A percentile compares a stretch with the other conserved stretches of the same genome.
These are phyloP conservation scores for Pseudomyrmex flavicornis DNA, from an alignment of 1,140 invertebrate genomes.

Conservation along the genomic window DNA sequence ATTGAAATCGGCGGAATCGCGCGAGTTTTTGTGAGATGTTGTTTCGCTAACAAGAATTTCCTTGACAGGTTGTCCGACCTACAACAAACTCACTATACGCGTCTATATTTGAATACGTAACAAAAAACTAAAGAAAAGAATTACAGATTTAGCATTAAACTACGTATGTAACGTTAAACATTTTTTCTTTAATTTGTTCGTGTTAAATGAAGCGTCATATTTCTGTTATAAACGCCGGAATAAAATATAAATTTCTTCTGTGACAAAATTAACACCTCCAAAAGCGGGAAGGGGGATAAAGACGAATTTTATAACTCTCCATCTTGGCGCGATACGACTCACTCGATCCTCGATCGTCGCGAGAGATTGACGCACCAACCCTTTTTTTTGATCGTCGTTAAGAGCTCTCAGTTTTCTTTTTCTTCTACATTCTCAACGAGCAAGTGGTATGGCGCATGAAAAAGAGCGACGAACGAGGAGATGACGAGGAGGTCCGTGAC, in stretches of 20 bases:
- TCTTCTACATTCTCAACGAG: not conserved
- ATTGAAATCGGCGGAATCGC: not conserved
- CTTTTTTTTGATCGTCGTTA: constrained; percentile 33
- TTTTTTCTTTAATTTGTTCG: not conserved
- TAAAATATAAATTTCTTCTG: not conserved
- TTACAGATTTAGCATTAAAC: constrained; percentile 2
- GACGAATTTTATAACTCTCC: constrained; percentile 33
- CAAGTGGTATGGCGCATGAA: not conserved
- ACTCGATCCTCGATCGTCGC: constrained; percentile 18
- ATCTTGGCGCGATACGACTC: constrained; percentile 29
- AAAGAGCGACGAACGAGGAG: not conserved
- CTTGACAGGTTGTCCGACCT: not conserved
- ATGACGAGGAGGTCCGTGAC: constrained; percentile 25
- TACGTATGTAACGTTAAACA: not conserved
- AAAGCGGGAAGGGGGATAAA: constrained; percentile 11
- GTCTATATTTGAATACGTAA: not conserved
- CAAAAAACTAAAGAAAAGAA: not conserved
- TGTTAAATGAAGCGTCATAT: not conserved
- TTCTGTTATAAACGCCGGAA: not conserved
- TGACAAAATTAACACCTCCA: not conserved
- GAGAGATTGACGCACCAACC: not conserved
- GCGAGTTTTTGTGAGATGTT: not conserved
- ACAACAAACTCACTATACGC: not conserved
- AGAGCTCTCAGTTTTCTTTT: not conserved
- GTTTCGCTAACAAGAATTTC: not conserved